Conservation (phyloP, 2,888 invertebrate species). For the Drosophila melanocephala region DNA sequence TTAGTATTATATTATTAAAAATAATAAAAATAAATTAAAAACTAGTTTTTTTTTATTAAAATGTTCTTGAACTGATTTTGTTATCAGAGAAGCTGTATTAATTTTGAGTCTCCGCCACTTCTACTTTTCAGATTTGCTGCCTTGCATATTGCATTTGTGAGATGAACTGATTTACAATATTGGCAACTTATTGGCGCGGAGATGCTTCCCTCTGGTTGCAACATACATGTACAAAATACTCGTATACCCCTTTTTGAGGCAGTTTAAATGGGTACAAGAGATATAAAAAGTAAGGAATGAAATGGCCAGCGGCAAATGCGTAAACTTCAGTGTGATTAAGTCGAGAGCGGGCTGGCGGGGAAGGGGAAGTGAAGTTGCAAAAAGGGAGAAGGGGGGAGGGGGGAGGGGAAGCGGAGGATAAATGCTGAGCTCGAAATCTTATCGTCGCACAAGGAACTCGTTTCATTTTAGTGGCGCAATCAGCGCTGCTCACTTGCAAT, state of each 20-base stretch:
- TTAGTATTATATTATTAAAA: not conserved
- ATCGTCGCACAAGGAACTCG: slow-evolving; percentile 72
- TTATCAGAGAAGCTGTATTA: not conserved
- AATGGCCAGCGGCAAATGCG: slow-evolving; percentile 58
- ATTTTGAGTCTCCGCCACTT: not conserved
- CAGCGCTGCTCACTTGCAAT: slow-evolving; percentile 79
- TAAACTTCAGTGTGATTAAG: slow-evolving; percentile 71
- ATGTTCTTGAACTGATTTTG: not conserved
- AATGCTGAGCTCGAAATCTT: slow-evolving; percentile 55
- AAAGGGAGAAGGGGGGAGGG: fast-evolving
- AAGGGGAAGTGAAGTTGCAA: not conserved
- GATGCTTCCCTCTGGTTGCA: not conserved
- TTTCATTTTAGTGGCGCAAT: slow-evolving; percentile 78
- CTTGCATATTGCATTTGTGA: not conserved
- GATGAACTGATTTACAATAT: not conserved
- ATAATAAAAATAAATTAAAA: not conserved
- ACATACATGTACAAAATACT: not conserved
- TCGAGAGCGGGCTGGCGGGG: slow-evolving; percentile 26
- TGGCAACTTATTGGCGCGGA: no score
- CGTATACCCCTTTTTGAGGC: slow-evolving; percentile 9
- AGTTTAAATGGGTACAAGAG: slow-evolving; percentile 6
- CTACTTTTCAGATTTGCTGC: not conserved
- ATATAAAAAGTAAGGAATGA: slow-evolving; percentile 30
- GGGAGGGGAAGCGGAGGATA: not conserved
- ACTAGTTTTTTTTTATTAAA: not conserved